A percentile compares a stretch with the other conserved stretches of the same genome.
phyloP scores from a whole-genome alignment of 2,113 vertebrate species.

The Apistogramma diplotaenia region DNA sequence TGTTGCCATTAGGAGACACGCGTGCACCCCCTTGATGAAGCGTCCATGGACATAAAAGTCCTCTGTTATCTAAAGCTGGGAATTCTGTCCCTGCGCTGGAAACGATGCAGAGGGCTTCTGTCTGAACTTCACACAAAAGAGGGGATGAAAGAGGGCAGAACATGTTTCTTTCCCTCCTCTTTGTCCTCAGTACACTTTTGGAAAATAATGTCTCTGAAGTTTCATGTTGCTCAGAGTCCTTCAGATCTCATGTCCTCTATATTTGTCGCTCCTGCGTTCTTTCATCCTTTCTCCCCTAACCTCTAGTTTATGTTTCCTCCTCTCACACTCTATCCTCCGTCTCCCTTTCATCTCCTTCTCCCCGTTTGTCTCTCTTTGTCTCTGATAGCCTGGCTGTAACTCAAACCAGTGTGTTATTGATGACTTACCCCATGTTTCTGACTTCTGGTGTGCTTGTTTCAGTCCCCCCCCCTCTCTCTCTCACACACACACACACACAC shows the following conservation, averaged over 20 bases:
- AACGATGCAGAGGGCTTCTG: not conserved
- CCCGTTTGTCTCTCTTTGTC: not conserved
- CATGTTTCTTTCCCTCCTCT: not conserved
- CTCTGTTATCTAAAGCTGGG: not conserved
- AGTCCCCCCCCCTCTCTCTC: not conserved
- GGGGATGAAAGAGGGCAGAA: not conserved
- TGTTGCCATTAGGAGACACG: not conserved
- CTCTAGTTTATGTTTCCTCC: not conserved
- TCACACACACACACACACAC: not conserved
- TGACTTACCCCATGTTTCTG: slow-evolving; percentile 52
- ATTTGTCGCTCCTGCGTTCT: not conserved
- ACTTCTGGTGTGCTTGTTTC: slow-evolving; percentile 43
- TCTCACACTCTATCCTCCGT: not conserved
- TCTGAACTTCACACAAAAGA: not conserved
- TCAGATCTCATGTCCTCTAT: not conserved
- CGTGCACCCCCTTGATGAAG: not conserved
- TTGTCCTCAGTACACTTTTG: slow-evolving; percentile 3
- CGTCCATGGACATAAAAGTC: not conserved
- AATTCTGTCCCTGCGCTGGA: not conserved
- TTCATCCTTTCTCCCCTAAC: not conserved
- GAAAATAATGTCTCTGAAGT: not conserved
- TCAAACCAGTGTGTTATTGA: slow-evolving; percentile 64
- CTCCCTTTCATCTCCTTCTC: not conserved
- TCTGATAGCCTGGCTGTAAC: slow-evolving; percentile 6
- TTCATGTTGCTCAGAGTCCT: not conserved